Evolutionary conservation across 2,888 invertebrate genomes (phyloP).

Genomic region (Cataglyphis altisquamis): DNA sequence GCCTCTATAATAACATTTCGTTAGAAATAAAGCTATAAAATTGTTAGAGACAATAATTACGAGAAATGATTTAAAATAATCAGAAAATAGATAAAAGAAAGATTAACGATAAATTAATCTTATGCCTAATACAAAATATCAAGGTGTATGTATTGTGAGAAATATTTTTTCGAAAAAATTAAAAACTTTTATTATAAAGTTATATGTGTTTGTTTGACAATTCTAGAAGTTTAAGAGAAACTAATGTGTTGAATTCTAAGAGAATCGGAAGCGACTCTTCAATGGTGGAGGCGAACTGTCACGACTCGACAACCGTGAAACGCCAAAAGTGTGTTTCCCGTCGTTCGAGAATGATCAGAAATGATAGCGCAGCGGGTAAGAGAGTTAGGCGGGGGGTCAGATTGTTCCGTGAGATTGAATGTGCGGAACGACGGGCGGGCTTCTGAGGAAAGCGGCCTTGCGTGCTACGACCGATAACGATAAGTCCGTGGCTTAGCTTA

Average conservation of each 20-base stretch:
- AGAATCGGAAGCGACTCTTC: slow-evolving; percentile 14
- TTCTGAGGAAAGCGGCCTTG: slow-evolving; percentile 55
- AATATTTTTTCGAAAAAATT: not conserved
- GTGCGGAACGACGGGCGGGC: slow-evolving; percentile 53
- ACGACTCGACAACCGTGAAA: slow-evolving; percentile 41
- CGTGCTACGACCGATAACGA: slow-evolving; percentile 70
- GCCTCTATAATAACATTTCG: not conserved
- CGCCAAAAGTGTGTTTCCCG: slow-evolving; percentile 53
- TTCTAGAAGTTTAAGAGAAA: not conserved
- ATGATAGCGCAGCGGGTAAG: slow-evolving; percentile 6
- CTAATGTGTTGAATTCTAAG: not conserved
- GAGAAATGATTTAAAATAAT: not conserved
- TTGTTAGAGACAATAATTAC: not conserved
- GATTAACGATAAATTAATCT: not conserved
- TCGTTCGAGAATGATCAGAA: slow-evolving; percentile 31
- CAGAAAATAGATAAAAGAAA: not conserved
- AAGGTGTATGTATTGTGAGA: not conserved
- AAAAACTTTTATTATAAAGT: not conserved
- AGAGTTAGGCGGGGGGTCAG: slow-evolving; percentile 4
- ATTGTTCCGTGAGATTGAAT: slow-evolving; percentile 68
- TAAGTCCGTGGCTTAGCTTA: slow-evolving; percentile 72
- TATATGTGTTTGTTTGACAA: not conserved
- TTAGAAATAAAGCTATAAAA: not conserved
- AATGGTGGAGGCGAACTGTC: not conserved
- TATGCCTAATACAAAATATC: not conserved